Conservation (phyloP, 2,113 vertebrate genomes). For the Nicator chloris region DNA sequence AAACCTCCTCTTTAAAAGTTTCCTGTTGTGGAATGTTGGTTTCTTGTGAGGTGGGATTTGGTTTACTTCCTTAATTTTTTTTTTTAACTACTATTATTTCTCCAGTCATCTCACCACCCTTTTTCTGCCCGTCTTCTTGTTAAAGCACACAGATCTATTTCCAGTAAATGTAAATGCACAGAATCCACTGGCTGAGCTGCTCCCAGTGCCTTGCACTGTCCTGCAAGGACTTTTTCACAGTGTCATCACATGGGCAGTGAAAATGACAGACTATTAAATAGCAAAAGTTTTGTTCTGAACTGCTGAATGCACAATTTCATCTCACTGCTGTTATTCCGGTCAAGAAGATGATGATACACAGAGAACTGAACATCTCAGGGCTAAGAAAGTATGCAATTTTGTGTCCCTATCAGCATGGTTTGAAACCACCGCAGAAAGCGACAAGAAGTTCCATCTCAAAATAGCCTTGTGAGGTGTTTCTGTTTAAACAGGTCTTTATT, state of each 20-base stretch:
- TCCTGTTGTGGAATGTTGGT: neutral
- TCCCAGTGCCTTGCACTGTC: too few species aligned
- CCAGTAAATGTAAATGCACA: neutral
- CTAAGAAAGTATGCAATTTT: neutral
- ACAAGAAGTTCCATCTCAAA: neutral
- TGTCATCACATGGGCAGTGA: neutral
- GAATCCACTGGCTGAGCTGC: neutral
- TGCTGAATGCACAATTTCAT: neutral
- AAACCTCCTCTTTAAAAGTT: neutral
- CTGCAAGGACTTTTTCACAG: neutral
- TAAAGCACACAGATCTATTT: neutral
- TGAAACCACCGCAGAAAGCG: neutral
- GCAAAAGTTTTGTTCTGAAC: neutral
- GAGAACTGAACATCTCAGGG: neutral
- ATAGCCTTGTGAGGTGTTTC: neutral
- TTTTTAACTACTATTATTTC: neutral
- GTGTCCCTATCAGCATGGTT: neutral
- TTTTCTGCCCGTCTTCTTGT: neutral
- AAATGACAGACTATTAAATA: neutral
- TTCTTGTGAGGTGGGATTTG: accelerated
- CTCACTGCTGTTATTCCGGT: neutral
- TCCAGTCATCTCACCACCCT: too few species aligned
- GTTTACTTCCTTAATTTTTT: neutral
- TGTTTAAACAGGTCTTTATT: neutral
- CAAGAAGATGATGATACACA: neutral